Evolutionary conservation across 2,113 vertebrate species (phyloP).

Genomic region (Chloropsis hardwickii): DNA sequence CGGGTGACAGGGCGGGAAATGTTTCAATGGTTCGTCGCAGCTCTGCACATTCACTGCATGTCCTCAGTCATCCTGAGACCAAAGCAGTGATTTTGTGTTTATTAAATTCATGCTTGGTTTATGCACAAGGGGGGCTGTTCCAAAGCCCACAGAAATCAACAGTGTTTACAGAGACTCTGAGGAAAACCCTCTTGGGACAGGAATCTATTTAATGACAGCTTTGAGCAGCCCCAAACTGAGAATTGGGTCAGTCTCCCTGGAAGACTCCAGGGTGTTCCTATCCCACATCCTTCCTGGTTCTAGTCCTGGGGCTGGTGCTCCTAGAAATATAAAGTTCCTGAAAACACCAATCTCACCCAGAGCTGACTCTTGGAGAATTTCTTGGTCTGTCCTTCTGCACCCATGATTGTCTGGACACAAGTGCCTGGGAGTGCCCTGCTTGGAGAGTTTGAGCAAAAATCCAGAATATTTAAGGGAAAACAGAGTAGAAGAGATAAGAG

Average conservation of each 20-base stretch:
- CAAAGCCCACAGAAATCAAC: background rate
- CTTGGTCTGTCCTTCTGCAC: background rate
- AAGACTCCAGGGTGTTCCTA: background rate
- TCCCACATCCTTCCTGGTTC: background rate
- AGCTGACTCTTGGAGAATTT: background rate
- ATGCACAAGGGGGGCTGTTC: background rate
- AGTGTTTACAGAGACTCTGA: background rate
- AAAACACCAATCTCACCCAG: background rate
- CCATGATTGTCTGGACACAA: too few species aligned
- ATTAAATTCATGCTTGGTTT: background rate
- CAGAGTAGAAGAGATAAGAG: background rate
- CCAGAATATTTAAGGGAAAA: background rate
- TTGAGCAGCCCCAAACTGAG: background rate
- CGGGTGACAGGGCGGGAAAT: background rate
- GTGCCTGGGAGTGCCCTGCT: background rate
- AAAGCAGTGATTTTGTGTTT: background rate
- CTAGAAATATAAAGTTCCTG: background rate
- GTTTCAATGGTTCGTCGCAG: background rate
- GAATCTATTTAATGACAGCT: background rate
- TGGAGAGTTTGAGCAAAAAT: background rate
- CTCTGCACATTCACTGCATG: background rate
- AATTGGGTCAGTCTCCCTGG: fast-evolving
- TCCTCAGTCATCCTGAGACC: background rate
- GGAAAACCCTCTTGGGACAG: background rate
- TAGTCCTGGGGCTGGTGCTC: background rate